Evolutionary conservation across 2,113 vertebrate genomes (phyloP), one percentile per base, ranked within the genome.

Genomic region (Chaetorhynchus papuensis): DNA sequence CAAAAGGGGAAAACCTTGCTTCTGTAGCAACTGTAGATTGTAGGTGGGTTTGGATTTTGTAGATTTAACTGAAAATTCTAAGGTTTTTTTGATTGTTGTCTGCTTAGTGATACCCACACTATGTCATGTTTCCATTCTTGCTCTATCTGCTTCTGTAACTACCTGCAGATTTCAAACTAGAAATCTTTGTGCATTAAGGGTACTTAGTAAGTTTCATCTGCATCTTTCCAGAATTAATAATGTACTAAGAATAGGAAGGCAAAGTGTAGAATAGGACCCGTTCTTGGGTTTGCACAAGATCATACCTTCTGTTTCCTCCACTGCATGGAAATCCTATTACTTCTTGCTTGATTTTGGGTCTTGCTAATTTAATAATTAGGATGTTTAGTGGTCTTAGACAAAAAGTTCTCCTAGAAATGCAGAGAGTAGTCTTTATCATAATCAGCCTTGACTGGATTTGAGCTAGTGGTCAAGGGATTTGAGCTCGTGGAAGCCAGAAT

Each of bases 401-500:
- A 63, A 74, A 83, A 61, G 45, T 65, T 94, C 39, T 77, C 28
- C 13, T 35, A 39, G 88, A 81, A 93, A 72, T 53, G 76, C 44
- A 10, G 60, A 63, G 56, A 90, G 37, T 57, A 50, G 53, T 71
- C 83, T 81, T 93, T 87, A 75, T 70, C 72, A 60, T 53, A 87
- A 77, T 4, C 68, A 87, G 86, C 71, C 85, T 89, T 86, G 83
- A 14, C 76, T 94, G 76, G 83, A 82, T 89, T 68, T 78, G 83
- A 93, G 96, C 90, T 93, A 94, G 69, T 49, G 85, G 90, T 80
- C 81, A 76, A 95, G 84, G 37, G 94, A 87, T 95, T 95, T 88
- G 93, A 94, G 93, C 52, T 90, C 71, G 89, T 90, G 90, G 92
- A 90, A 83, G 75, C 82, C 74, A 85, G 82, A 94, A 86, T 76